Percentiles rank a stretch among this genome's conserved stretches.
Conservation (phyloP, 92 coral and sea anemone species). For the Paragorgia papillata region DNA sequence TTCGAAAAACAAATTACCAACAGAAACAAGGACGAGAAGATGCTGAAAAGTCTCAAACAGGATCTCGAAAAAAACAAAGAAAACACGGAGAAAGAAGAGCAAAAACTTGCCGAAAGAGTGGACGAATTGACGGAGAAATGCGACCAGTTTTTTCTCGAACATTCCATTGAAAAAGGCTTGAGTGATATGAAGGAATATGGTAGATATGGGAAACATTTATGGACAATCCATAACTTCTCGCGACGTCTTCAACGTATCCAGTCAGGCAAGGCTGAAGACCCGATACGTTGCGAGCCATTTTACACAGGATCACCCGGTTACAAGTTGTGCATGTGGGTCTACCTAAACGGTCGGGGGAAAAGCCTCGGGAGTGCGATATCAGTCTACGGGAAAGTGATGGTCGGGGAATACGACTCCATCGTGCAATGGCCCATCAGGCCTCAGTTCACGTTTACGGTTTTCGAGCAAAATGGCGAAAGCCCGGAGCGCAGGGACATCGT, state of each 20-base stretch:
- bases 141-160: constrained; percentile 38
- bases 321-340: constrained; percentile 87
- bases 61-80: background rate
- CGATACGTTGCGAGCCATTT: constrained; percentile 90
- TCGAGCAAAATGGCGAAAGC: constrained; percentile 80
- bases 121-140: constrained; percentile 19
- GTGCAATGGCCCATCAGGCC: constrained; percentile 98
- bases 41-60: background rate
- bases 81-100: constrained; percentile 48
- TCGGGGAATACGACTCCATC: constrained; percentile 91
- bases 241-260: constrained; percentile 81
- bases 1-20: constrained; percentile 68
- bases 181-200: constrained; percentile 17
- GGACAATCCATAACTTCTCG: constrained; percentile 76
- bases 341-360: constrained; percentile 93
- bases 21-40: constrained; percentile 67
- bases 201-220: constrained; percentile 89
- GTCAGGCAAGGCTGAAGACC: constrained; percentile 88
- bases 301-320: constrained; percentile 93
- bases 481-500: constrained; percentile 77
- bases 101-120: constrained; percentile 59
- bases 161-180: constrained; percentile 2
- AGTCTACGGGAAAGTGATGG: constrained; percentile 87
- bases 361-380: constrained; percentile 78
- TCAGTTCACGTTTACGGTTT: constrained; percentile 77